A percentile compares a stretch with the other conserved stretches of the same genome.
These are phyloP conservation scores for Nezara viridula DNA, from an alignment of 2,888 invertebrate species.

Conservation along the genomic window DNA sequence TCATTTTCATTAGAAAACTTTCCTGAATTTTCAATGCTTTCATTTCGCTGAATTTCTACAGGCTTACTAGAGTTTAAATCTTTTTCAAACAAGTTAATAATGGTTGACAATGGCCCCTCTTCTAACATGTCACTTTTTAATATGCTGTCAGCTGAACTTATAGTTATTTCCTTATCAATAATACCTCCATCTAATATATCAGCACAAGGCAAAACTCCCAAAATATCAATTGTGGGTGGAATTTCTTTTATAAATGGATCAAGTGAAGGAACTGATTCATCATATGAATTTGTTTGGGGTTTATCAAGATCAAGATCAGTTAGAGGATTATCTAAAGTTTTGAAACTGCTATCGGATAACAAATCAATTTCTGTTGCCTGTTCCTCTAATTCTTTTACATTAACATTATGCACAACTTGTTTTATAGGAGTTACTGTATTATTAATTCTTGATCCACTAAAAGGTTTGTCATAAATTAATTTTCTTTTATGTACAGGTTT, in stretches of 20 bases:
- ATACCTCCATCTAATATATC: constrained; percentile 14
- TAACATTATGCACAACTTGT: background rate
- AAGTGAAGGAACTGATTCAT: background rate
- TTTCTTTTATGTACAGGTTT: background rate
- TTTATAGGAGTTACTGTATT: background rate
- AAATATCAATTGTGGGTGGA: background rate
- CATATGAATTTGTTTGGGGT: background rate
- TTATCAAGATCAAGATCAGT: constrained; percentile 8
- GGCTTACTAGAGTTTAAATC: background rate
- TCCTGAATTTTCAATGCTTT: background rate
- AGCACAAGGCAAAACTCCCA: constrained; percentile 1
- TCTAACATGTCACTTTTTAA: background rate
- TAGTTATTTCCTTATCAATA: constrained; percentile 8
- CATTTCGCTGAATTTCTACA: background rate
- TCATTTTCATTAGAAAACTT: background rate
- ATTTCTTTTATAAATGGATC: background rate
- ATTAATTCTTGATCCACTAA: background rate
- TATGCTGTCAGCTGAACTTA: background rate
- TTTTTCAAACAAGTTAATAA: background rate
- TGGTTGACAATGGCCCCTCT: background rate
- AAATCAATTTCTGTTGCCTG: too few species aligned
- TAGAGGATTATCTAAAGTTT: background rate
- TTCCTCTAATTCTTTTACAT: too few species aligned
- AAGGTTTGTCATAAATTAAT: background rate
- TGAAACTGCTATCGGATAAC: background rate